Conservation (phyloP, 2,113 vertebrate species). For the Cebus imitator region DNA sequence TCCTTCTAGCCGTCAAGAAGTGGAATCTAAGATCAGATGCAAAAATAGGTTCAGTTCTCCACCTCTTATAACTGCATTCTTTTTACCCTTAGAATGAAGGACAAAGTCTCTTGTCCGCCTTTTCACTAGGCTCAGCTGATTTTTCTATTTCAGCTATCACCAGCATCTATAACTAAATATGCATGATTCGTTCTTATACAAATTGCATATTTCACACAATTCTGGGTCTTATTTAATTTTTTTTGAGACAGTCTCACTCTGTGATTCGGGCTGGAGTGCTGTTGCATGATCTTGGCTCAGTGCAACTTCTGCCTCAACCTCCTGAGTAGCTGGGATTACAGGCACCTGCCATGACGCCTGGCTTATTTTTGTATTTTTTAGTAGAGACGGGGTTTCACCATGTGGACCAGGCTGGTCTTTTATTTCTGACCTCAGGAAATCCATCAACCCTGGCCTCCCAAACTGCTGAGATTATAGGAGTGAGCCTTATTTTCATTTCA, state of each 20-base stretch:
- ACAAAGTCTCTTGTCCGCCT: not conserved
- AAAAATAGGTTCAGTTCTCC: not conserved
- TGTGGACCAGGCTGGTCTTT: too few species aligned
- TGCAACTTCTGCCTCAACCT: too few species aligned
- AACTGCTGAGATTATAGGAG: too few species aligned
- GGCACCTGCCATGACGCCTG: too few species aligned
- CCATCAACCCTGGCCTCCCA: too few species aligned
- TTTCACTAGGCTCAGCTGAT: not conserved
- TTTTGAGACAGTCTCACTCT: too few species aligned
- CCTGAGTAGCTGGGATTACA: too few species aligned
- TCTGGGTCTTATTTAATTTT: not conserved
- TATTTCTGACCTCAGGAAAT: too few species aligned
- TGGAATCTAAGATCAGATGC: not conserved
- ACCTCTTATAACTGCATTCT: not conserved
- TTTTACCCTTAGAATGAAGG: not conserved
- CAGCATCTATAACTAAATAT: not conserved
- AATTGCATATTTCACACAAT: not conserved
- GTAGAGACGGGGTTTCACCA: too few species aligned
- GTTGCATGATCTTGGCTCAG: too few species aligned
- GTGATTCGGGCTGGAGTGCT: too few species aligned
- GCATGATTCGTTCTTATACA: not conserved
- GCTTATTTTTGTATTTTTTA: too few species aligned
- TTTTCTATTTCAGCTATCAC: not conserved
- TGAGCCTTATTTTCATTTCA: not conserved
- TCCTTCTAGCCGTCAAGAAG: not conserved